Evolutionary conservation across 2,888 invertebrate genomes (phyloP).

Genomic region (Euproctis similis): DNA sequence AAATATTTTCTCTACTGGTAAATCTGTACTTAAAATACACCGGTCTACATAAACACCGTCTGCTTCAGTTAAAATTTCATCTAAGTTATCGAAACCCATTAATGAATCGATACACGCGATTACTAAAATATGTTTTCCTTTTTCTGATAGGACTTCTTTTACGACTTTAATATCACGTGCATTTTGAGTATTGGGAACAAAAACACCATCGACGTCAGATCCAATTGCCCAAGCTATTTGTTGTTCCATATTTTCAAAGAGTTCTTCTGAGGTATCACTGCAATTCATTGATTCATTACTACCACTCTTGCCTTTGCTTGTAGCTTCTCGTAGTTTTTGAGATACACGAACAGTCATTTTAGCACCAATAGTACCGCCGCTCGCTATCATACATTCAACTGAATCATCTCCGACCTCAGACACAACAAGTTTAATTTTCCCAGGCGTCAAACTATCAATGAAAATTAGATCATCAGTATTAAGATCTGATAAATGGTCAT

Average conservation of each 20-base stretch:
- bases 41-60: slow-evolving; percentile 94
- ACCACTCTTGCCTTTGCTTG: slow-evolving; percentile 51
- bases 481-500: slow-evolving; percentile 68
- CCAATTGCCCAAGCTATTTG: slow-evolving; percentile 62
- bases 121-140: slow-evolving; percentile 59
- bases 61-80: slow-evolving; percentile 83
- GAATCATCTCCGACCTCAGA: slow-evolving; percentile 59
- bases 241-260: slow-evolving; percentile 78
- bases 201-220: slow-evolving; percentile 58
- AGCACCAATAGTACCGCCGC: slow-evolving; percentile 69
- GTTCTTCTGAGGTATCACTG: slow-evolving; percentile 78
- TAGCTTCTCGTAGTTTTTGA: slow-evolving; percentile 63
- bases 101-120: slow-evolving; percentile 57
- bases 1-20: slow-evolving; percentile 91
- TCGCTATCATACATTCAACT: slow-evolving; percentile 66
- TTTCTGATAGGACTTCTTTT: slow-evolving; percentile 44
- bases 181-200: slow-evolving; percentile 50
- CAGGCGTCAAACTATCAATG: slow-evolving; percentile 58
- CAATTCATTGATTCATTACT: slow-evolving; percentile 50
- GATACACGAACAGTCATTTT: slow-evolving; percentile 71
- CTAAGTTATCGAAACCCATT: slow-evolving; percentile 68
- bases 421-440: slow-evolving; percentile 50
- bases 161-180: slow-evolving; percentile 44
- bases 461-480: slow-evolving; percentile 64
- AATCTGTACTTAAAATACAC: slow-evolving; percentile 88